Evolutionary conservation across 2,888 invertebrate species (phyloP), one percentile per base, ranked within the genome.

Genomic region (Oeneis ivallda): DNA sequence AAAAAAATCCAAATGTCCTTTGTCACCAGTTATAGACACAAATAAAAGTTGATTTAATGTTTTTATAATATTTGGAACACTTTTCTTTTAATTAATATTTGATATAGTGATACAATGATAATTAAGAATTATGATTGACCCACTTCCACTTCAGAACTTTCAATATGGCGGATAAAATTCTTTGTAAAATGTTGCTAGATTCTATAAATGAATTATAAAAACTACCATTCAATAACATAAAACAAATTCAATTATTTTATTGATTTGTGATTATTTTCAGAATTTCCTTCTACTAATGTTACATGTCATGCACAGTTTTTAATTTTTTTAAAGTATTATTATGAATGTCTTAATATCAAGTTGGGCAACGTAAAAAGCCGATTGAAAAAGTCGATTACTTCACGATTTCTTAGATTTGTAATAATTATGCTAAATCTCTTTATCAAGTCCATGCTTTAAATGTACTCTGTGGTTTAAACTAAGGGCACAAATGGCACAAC

Each of bases 101-200:
- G 75, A 79, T 78, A 79, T 74, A 82, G 78, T 78, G 79, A 76
- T 84, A 81, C 81, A 86, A 84, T 80, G 75, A 77, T 79, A 82
- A 88, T 87, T 87, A 89, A 80, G 91, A 86, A 87, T 84, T 87
- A 81, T 83, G 84, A 79, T 89, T 90, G 92, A 91, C 85, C 85
- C 82, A 89, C 84, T 88, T 90, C 89, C 87, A 88, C 83, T 82
- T 77, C 76, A 81, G 79, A 85, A 87, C 84, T 87, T 89, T 85
- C 87, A 92, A 91, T 90, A 91, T 92, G 91, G 91, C 89, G 88
- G 81, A 85, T 41, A 71, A 76, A 75, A 82, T 83, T 85, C 82
- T 82, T 84, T 82, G 84, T 81, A 73, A 77, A 71, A 81, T 82
- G 81, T 83, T 89, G 83, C 88, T 53, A 61, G n/a, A 37, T 4